Evolutionary conservation across 2,113 vertebrate genomes (phyloP).

Genomic region (Buteo buteo): DNA sequence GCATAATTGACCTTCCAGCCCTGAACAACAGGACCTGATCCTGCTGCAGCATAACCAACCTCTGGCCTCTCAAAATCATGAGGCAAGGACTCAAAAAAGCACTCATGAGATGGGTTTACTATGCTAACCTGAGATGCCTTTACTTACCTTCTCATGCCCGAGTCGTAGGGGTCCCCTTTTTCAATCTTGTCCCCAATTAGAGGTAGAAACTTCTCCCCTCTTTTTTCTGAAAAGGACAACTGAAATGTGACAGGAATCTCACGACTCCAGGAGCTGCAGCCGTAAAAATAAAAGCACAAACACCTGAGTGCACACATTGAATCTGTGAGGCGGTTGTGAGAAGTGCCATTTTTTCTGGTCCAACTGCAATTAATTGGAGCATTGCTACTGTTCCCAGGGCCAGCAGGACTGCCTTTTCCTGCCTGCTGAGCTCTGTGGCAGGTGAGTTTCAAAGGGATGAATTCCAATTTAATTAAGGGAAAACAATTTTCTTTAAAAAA

Average conservation of each 20-base stretch:
- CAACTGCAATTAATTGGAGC: neutral
- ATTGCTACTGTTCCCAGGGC: neutral
- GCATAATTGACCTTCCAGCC: neutral
- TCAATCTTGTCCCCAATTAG: neutral
- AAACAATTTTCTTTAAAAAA: neutral
- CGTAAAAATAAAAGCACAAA: neutral
- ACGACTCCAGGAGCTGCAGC: neutral
- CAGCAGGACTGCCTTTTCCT: neutral
- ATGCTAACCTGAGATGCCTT: neutral
- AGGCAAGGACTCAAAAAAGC: neutral
- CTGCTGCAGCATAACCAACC: neutral
- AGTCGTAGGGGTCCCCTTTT: neutral
- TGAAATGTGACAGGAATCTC: neutral
- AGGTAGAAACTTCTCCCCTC: neutral
- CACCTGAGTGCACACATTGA: neutral
- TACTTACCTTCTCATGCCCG: neutral
- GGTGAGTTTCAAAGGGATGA: slow-evolving; percentile 18
- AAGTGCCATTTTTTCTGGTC: neutral
- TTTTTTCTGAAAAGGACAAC: neutral
- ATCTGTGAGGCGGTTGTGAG: neutral
- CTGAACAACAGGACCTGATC: neutral
- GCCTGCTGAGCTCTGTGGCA: neutral
- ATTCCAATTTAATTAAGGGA: slow-evolving; percentile 18
- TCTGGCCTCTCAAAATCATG: neutral
- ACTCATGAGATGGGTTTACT: neutral